A percentile compares a stretch with the other conserved stretches of the same genome.
Evolutionary conservation across 2,797 vertebrate genomes (phyloP).

Genomic region (Valencia hispanica): DNA sequence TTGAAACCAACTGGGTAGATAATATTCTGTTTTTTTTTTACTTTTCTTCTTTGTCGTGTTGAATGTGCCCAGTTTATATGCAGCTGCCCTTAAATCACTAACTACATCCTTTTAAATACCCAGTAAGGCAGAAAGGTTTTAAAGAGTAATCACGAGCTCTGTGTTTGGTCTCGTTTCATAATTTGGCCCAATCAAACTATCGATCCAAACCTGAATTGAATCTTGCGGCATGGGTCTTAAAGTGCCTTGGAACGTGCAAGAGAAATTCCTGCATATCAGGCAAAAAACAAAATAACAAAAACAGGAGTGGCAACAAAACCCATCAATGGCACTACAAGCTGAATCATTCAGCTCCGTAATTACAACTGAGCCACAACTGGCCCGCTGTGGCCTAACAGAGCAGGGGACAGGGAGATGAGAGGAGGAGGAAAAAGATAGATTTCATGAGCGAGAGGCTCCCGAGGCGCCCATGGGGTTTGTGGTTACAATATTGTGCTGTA

Average conservation of each 20-base stretch:
- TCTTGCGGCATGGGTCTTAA: not conserved
- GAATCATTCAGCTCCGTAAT: slow-evolving; percentile 72
- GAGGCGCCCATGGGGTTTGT: slow-evolving; percentile 63
- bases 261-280: slow-evolving; percentile 46
- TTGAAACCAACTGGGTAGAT: too few relatives aligned
- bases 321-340: slow-evolving; percentile 60
- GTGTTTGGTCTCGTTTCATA: slow-evolving; percentile 27
- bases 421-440: slow-evolving; percentile 55
- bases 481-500: slow-evolving; percentile 71
- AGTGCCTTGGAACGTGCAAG: slow-evolving; percentile 3
- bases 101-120: not conserved
- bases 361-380: slow-evolving; percentile 63
- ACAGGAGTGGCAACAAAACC: slow-evolving; percentile 44
- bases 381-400: slow-evolving; percentile 53
- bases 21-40: too few relatives aligned
- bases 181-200: slow-evolving; percentile 58
- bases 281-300: slow-evolving; percentile 57
- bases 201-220: slow-evolving; percentile 46
- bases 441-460: slow-evolving; percentile 70
- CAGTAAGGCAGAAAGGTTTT: slow-evolving; percentile 29
- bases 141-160: slow-evolving; percentile 31
- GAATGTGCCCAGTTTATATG: not conserved
- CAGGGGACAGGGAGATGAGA: slow-evolving; percentile 18
- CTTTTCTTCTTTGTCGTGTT: too few relatives aligned
- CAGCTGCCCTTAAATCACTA: not conserved